Evolutionary conservation across 2,113 vertebrate species (phyloP).

Genomic region (Pionites leucogaster): DNA sequence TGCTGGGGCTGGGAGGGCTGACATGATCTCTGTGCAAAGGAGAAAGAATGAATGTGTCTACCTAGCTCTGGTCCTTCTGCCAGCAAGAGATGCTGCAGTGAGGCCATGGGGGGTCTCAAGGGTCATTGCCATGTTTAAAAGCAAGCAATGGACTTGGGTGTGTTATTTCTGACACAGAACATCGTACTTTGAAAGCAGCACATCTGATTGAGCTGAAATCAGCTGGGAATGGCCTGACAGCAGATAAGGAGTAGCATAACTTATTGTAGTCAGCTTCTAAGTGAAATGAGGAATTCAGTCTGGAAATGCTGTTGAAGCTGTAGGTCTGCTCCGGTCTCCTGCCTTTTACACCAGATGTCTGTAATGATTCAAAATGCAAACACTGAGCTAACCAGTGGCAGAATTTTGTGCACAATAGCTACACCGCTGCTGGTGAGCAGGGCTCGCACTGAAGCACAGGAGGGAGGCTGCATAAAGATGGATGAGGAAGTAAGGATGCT

Average conservation of each 20-base stretch:
- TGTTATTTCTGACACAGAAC: not conserved
- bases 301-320: not conserved
- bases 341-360: not conserved
- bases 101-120: not conserved
- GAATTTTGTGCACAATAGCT: fast-evolving
- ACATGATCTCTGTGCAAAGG: not conserved
- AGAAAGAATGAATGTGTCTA: not conserved
- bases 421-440: not conserved
- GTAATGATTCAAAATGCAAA: not conserved
- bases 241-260: not conserved
- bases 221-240: not conserved
- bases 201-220: not conserved
- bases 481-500: not conserved
- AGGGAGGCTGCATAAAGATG: not conserved
- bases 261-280: not conserved
- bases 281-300: not conserved
- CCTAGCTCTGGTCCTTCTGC: not conserved
- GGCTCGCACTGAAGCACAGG: not conserved
- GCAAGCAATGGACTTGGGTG: not conserved
- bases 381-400: not conserved
- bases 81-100: not conserved
- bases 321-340: not conserved
- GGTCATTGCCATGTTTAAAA: not conserved
- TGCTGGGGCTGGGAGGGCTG: not conserved
- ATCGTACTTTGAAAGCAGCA: not conserved